Conservation (phyloP, 2,113 vertebrate genomes). For the Pampusana beccarii region DNA sequence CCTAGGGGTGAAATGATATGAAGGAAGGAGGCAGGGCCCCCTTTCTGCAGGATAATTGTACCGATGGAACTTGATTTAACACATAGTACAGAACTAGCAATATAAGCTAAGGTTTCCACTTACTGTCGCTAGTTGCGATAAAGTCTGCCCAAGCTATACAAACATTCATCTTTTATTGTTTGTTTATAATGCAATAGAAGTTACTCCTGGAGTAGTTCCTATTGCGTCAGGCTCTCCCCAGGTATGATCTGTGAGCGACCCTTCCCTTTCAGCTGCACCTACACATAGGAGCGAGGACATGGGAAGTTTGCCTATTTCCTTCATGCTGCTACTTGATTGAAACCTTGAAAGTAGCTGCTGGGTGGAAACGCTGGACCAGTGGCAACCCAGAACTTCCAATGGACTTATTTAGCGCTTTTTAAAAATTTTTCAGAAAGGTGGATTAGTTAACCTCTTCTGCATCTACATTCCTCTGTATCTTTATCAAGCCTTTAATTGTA, state of each 20-base stretch:
- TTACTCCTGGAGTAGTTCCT: rapidly evolving
- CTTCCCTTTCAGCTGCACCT: no score
- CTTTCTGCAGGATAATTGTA: not conserved
- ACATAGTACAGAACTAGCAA: not conserved
- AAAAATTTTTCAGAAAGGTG: not conserved
- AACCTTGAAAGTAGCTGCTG: not conserved
- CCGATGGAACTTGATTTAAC: not conserved
- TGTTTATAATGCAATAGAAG: not conserved
- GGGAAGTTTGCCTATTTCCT: not conserved
- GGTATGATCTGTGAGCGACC: no score
- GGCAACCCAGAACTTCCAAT: not conserved
- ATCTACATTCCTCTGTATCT: not conserved
- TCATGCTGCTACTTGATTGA: not conserved
- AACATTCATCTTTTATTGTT: not conserved
- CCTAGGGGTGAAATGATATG: conserved; percentile 17
- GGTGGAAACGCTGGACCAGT: not conserved
- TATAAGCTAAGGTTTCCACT: not conserved
- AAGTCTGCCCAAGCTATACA: not conserved
- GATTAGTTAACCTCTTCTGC: not conserved
- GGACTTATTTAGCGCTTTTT: not conserved
- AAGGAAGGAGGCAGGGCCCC: not conserved
- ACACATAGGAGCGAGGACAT: not conserved
- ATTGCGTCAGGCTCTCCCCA: not conserved
- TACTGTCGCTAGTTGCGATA: not conserved
- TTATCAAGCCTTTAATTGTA: not conserved